Conservation (phyloP, 2,888 invertebrate genomes). For the Carterocephalus palaemon region DNA sequence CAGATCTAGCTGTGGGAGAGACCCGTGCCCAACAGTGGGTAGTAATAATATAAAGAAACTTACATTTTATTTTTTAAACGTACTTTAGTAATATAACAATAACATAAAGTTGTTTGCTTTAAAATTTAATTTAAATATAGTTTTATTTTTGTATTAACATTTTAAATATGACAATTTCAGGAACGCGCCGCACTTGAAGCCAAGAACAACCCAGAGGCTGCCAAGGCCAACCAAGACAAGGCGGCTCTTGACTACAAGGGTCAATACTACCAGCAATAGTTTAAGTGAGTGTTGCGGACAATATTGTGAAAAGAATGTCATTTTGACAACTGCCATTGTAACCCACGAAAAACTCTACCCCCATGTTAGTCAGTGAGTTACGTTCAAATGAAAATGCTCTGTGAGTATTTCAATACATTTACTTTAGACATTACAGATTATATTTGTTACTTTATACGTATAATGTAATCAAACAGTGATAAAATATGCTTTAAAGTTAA, state of each 20-base stretch:
- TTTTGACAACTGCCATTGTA: slow-evolving; percentile 23
- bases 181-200: slow-evolving; percentile 79
- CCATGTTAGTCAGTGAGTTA: slow-evolving; percentile 23
- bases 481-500: slow-evolving; percentile 16
- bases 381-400: slow-evolving; percentile 29
- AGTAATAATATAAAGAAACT: no score
- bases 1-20: no score
- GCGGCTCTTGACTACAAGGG: slow-evolving; percentile 81
- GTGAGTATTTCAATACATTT: slow-evolving; percentile 33
- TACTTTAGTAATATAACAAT: no score
- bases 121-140: neutral
- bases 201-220: slow-evolving; percentile 74
- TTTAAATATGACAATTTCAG: slow-evolving; percentile 53
- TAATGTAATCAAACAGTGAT: slow-evolving; percentile 17
- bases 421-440: no score
- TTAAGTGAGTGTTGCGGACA: slow-evolving; percentile 23
- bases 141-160: neutral
- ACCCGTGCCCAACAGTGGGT: no score
- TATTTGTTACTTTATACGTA: neutral
- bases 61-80: no score
- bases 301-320: slow-evolving; percentile 31
- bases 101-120: no score
- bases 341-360: slow-evolving; percentile 10
- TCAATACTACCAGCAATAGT: slow-evolving; percentile 76
- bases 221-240: slow-evolving; percentile 60